Percentiles rank a stretch among this genome's conserved stretches.
These are phyloP conservation scores for Pelobates fuscus DNA, from an alignment of 2,113 vertebrate genomes.

Conservation along the genomic window DNA sequence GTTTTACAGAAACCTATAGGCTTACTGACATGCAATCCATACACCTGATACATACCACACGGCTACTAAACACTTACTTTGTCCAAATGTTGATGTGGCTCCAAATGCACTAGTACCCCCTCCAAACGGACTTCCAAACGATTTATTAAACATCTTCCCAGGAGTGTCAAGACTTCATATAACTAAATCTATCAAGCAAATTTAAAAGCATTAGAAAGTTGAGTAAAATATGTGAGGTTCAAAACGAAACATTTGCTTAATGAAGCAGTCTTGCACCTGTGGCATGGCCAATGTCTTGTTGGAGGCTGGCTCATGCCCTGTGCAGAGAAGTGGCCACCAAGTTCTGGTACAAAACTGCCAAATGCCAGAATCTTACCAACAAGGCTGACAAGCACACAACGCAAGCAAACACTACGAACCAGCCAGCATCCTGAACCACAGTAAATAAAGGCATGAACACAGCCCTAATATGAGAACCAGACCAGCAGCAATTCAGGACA, in stretches of 20 bases:
- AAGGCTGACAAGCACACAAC: neutral
- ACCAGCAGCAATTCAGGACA: no score
- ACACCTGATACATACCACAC: no score
- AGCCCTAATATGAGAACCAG: no score
- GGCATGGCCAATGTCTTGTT: no score
- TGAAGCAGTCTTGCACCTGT: no score
- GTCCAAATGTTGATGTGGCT: conserved; percentile 88
- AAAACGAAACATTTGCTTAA: neutral
- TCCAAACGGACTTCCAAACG: conserved; percentile 91
- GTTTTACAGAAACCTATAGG: no score
- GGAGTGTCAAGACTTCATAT: conserved; percentile 63
- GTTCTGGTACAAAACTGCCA: neutral
- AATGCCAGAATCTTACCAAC: neutral
- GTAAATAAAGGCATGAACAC: neutral
- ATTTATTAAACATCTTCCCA: conserved; percentile 94
- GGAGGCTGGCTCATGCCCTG: no score
- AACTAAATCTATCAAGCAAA: no score
- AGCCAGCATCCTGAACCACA: neutral
- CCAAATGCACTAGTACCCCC: conserved; percentile 87
- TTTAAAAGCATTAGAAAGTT: conserved; percentile 7
- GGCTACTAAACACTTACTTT: conserved; percentile 88
- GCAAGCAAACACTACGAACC: neutral
- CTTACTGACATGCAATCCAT: no score
- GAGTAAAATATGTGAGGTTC: neutral
- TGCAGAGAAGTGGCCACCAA: no score